Conservation (phyloP, 1,140 invertebrate genomes). For the Drosophila navojoa region DNA sequence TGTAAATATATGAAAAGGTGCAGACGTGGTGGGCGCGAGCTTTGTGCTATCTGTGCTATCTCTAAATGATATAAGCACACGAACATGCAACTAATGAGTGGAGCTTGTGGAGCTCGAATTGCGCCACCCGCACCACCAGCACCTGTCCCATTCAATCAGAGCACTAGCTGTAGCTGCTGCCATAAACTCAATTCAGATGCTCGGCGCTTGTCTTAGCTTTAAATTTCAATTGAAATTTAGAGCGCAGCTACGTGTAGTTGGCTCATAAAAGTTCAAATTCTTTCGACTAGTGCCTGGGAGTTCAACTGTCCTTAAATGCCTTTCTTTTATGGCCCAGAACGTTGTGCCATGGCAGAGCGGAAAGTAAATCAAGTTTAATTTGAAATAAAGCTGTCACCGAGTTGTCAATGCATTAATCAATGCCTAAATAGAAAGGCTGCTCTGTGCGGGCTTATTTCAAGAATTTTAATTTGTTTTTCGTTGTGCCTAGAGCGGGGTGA, state of each 20-base stretch:
- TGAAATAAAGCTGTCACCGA: background rate
- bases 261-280: background rate
- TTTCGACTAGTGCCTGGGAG: background rate
- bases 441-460: background rate
- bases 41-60: conserved; percentile 31
- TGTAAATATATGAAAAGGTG: conserved; percentile 57
- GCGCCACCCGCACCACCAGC: background rate
- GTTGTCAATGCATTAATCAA: too few species aligned
- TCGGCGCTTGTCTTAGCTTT: conserved; percentile 26
- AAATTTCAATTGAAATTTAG: conserved; percentile 72
- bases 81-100: conserved; percentile 76
- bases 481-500: too few species aligned
- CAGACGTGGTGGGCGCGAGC: background rate
- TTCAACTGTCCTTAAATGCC: background rate
- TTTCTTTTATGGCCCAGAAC: background rate
- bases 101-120: conserved; percentile 16
- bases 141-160: background rate
- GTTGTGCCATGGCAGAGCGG: too few species aligned
- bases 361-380: background rate
- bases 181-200: conserved; percentile 23
- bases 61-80: conserved; percentile 71
- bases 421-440: too few species aligned
- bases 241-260: conserved; percentile 51
- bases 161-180: conserved; percentile 3
- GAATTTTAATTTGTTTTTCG: too few species aligned